Conservation (phyloP, 2,113 vertebrate genomes). For the Pithys albifrons region DNA sequence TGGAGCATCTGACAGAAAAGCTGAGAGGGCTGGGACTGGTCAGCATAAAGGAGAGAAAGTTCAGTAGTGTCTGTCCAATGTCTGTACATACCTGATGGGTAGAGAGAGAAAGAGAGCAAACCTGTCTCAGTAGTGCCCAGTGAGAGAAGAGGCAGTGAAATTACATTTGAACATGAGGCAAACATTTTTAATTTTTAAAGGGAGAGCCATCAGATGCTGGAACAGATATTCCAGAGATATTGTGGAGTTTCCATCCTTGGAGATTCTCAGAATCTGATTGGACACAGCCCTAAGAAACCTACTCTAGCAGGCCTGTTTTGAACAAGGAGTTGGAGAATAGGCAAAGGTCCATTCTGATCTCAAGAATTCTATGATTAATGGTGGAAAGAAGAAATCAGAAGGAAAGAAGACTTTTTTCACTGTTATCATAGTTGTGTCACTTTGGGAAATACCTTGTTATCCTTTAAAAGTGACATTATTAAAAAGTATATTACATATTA, state of each 20-base stretch:
- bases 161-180: neutral
- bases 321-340: accelerated
- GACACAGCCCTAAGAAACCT: neutral
- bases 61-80: neutral
- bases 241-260: neutral
- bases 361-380: neutral
- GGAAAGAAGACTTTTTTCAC: neutral
- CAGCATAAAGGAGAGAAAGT: neutral
- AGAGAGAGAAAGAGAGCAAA: neutral
- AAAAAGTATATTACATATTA: neutral
- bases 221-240: neutral
- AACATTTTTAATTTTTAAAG: neutral
- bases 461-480: neutral
- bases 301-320: neutral
- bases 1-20: neutral
- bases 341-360: neutral
- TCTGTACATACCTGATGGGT: neutral
- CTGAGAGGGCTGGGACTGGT: neutral
- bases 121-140: neutral
- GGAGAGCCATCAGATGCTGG: neutral
- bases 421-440: neutral
- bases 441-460: neutral
- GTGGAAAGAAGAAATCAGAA: neutral
- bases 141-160: neutral
- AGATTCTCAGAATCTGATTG: neutral